Conservation (phyloP, 2,888 invertebrate species). For the Julus scanicus region DNA sequence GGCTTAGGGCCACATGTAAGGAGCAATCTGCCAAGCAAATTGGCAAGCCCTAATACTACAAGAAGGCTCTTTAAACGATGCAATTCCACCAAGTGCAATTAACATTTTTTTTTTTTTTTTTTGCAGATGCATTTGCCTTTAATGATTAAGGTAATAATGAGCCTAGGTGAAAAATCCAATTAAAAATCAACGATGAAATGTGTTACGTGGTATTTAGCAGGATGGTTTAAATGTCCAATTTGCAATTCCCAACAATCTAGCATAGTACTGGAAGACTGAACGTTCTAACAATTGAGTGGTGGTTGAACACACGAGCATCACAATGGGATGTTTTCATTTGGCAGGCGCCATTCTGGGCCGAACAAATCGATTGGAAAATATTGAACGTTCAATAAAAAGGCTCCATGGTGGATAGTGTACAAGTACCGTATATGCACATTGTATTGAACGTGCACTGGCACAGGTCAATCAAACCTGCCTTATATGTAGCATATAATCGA, state of each 20-base stretch:
- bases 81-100: slow-evolving; percentile 19
- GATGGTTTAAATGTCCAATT: not conserved
- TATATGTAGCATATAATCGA: not conserved
- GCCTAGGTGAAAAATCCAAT: slow-evolving; percentile 21
- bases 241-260: not conserved
- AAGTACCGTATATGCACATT: too few species aligned
- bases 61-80: slow-evolving; percentile 7
- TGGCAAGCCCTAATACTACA: not conserved
- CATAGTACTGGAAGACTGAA: not conserved
- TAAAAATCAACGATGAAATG: not conserved
- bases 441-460: not conserved
- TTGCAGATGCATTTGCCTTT: not conserved
- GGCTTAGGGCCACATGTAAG: slow-evolving; percentile 3
- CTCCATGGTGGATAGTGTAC: not conserved
- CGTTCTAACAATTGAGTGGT: not conserved
- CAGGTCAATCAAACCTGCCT: not conserved
- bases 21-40: not conserved
- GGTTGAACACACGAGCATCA: not conserved
- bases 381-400: not conserved
- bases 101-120: not conserved
- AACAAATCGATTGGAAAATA: not conserved
- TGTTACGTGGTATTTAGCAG: not conserved
- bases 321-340: not conserved
- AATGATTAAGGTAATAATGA: slow-evolving; percentile 13
- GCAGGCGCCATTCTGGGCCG: not conserved